Evolutionary conservation across 2,113 vertebrate genomes (phyloP), one percentile per base, ranked within the genome.

Genomic region (Thryonomys swinderianus): DNA sequence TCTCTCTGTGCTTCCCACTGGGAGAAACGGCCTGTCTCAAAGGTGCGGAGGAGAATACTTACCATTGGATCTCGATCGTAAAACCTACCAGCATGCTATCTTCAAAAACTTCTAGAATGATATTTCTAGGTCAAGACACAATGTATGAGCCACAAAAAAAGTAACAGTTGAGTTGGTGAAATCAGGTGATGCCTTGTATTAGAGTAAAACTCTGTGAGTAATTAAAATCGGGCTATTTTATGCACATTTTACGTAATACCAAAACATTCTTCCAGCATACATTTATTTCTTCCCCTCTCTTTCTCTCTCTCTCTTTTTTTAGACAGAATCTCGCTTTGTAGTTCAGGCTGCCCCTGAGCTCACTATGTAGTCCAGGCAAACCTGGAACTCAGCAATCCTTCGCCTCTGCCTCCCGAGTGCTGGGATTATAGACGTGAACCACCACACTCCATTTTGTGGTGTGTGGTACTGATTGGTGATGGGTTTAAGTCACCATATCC

Each of bases 211-310:
- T 89, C 91, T 34, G 37, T 48, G 20, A 85, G 34, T 14, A 34
- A 48, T 7, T 48, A 18, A 32, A 71, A 76, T 59, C 37, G 13
- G 66, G 59, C 2, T n/a, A 69, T 80, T 79, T 93, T 64, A 51
- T 6, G 21, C 12, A 30, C 3, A 71, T 64, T 88, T 87, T 85
- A 64, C 34, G 20, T 18, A 79, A 51, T n/a, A 83, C 79, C 30
- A 80, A n/a, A 90, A 88, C 62, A 9, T 89, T 93, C 11, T 90
- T 18, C 40, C 2, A 14, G n/a, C 18, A 76, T 71, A 83, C 12
- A 27, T 89, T 74, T 88, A 51, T 81, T 88, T 92, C 78, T 73
- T 89, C n/a, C n/a, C n/a, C n/a, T n/a, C n/a, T n/a, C n/a, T n/a
- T n/a, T n/a, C n/a, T n/a, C n/a, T n/a, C n/a, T n/a, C n/a, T n/a